Conservation (phyloP, 2,797 vertebrate species). For the Sus cebifrons region DNA sequence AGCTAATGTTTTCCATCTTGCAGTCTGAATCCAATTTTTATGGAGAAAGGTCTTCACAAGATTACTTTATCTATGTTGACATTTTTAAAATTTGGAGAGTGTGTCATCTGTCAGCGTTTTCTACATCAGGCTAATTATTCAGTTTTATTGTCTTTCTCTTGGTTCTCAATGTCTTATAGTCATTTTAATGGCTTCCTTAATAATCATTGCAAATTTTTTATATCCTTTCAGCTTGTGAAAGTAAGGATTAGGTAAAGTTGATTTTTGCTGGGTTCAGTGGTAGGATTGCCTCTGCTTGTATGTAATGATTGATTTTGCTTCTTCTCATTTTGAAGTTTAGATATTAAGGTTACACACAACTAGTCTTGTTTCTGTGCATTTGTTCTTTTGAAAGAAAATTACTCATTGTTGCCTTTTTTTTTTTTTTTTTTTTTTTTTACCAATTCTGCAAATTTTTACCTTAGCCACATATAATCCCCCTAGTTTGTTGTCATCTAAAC, state of each 20-base stretch:
- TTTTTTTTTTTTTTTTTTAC: conserved; percentile 42
- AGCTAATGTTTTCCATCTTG: conserved; percentile 69
- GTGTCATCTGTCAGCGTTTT: conserved; percentile 56
- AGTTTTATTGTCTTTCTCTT: conserved; percentile 59
- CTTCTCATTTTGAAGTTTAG: conserved; percentile 69
- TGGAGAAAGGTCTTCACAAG: neutral
- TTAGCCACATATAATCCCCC: conserved; percentile 82
- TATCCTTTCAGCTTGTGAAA: conserved; percentile 41
- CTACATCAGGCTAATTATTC: conserved; percentile 48
- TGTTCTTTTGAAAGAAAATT: conserved; percentile 77
- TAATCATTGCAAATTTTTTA: conserved; percentile 55
- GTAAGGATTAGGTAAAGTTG: conserved; percentile 61
- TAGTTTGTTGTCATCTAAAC: conserved; percentile 83
- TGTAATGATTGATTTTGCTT: conserved; percentile 50
- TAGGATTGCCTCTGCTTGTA: conserved; percentile 57
- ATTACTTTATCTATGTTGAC: conserved; percentile 1
- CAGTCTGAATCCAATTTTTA: conserved; percentile 3
- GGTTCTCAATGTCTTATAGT: conserved; percentile 41
- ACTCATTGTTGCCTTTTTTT: conserved; percentile 65
- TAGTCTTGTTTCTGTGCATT: conserved; percentile 71
- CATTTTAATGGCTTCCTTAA: conserved; percentile 68
- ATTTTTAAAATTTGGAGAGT: conserved; percentile 62
- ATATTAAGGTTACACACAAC: conserved; percentile 57
- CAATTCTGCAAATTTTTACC: conserved; percentile 78
- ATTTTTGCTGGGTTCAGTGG: conserved; percentile 41